Evolutionary conservation across 2,888 invertebrate species (phyloP).

Genomic region (Tenthredo scrophulariae): DNA sequence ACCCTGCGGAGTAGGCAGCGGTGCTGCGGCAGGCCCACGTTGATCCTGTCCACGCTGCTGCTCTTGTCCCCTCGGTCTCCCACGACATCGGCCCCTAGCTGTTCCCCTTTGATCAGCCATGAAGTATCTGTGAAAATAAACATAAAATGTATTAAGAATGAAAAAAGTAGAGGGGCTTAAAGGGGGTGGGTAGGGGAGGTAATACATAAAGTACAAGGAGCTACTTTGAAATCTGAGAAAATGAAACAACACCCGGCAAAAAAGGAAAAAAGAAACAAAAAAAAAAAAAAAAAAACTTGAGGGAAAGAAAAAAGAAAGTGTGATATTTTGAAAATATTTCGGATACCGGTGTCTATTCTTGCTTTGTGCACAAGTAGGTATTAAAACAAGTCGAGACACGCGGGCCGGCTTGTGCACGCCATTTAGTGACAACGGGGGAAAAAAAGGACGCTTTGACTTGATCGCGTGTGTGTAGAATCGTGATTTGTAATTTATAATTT

Average conservation of each 20-base stretch:
- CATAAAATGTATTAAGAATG: not conserved
- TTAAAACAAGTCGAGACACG: not conserved
- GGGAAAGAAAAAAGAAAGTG: not conserved
- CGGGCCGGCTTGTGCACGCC: not conserved
- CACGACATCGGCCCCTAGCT: conserved; percentile 71
- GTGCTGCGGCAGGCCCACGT: conserved; percentile 29
- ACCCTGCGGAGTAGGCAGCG: conserved; percentile 56
- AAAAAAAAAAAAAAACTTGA: not conserved
- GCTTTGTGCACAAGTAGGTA: not conserved
- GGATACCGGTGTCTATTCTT: not conserved
- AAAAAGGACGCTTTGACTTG: not conserved
- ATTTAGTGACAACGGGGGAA: not conserved
- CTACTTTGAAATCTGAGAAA: not conserved
- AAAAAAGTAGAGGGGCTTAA: not conserved
- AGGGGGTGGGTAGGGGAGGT: not conserved
- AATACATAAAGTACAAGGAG: not conserved
- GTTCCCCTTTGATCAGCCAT: conserved; percentile 59
- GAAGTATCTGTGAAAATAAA: not conserved
- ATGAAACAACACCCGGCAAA: not conserved
- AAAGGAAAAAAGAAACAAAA: not conserved
- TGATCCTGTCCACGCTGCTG: not conserved
- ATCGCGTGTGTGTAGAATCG: not conserved
- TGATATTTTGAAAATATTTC: not conserved
- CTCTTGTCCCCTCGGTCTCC: not conserved
- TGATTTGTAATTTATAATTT: not conserved